Conservation (phyloP, 2,888 invertebrate species). For the Troilus luridus region DNA sequence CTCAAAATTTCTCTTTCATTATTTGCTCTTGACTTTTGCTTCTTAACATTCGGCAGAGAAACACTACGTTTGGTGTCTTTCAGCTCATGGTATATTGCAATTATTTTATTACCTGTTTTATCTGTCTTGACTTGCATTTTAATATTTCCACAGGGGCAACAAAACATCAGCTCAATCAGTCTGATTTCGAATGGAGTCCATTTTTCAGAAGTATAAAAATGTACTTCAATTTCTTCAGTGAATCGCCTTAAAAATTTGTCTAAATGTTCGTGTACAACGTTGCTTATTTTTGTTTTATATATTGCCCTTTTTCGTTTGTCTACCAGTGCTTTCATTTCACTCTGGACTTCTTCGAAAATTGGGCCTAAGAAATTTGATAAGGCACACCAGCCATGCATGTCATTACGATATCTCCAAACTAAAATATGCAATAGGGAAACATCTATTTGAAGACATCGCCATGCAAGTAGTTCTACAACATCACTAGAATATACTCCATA, state of each 20-base stretch:
- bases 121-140: slow-evolving; percentile 15
- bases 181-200: slow-evolving; percentile 47
- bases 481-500: slow-evolving; percentile 41
- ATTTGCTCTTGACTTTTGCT: not conserved
- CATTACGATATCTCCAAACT: slow-evolving; percentile 49
- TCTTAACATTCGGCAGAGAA: not conserved
- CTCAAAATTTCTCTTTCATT: slow-evolving; percentile 55
- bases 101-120: not conserved
- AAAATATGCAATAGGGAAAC: slow-evolving; percentile 43
- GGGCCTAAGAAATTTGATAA: slow-evolving; percentile 18
- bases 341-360: slow-evolving; percentile 47
- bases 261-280: slow-evolving; percentile 14
- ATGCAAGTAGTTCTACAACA: not conserved
- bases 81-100: slow-evolving; percentile 49
- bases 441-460: slow-evolving; percentile 50
- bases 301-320: not conserved
- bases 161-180: slow-evolving; percentile 52
- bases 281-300: slow-evolving; percentile 24
- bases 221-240: slow-evolving; percentile 56
- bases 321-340: slow-evolving; percentile 37
- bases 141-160: slow-evolving; percentile 55
- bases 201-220: slow-evolving; percentile 53
- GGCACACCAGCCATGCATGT: slow-evolving; percentile 52
- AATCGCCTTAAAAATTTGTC: slow-evolving; percentile 49
- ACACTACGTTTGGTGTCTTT: not conserved